phyloP scores from a whole-genome alignment of 2,797 vertebrate genomes.

The Esox masquinongy region DNA sequence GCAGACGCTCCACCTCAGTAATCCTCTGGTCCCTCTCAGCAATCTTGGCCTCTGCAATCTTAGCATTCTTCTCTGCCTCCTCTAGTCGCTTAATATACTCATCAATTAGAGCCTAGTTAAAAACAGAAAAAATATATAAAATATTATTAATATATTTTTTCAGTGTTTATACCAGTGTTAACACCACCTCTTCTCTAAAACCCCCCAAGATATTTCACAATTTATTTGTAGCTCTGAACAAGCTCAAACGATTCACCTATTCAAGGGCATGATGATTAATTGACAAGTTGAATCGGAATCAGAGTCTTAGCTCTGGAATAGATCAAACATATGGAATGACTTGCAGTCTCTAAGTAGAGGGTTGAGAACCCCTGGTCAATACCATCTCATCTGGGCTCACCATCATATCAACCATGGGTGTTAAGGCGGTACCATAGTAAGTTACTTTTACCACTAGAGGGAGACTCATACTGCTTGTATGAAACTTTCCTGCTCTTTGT shows the following conservation, averaged over 20 bases:
- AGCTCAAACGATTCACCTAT: no score
- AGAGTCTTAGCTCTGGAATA: no score
- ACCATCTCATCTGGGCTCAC: neutral
- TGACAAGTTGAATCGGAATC: no score
- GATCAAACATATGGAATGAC: no score
- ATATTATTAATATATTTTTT: neutral
- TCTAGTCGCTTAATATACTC: slow-evolving; percentile 88
- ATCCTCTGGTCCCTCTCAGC: slow-evolving; percentile 90
- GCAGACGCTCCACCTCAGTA: slow-evolving; percentile 86
- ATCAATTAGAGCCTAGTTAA: slow-evolving; percentile 84
- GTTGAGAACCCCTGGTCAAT: neutral
- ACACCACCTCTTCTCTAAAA: no score
- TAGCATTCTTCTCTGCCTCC: slow-evolving; percentile 86
- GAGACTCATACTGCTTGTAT: neutral
- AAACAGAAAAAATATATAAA: neutral
- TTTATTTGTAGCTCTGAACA: no score
- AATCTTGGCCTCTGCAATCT: slow-evolving; percentile 82
- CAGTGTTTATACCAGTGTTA: no score
- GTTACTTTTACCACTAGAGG: slow-evolving; percentile 13
- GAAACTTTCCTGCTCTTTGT: neutral
- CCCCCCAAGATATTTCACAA: no score
- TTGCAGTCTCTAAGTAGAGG: no score
- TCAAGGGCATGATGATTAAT: no score
- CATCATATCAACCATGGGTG: neutral
- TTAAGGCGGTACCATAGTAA: neutral